Conservation (phyloP, 1,140 invertebrate species). For the Rhopalosiphum maidis region DNA sequence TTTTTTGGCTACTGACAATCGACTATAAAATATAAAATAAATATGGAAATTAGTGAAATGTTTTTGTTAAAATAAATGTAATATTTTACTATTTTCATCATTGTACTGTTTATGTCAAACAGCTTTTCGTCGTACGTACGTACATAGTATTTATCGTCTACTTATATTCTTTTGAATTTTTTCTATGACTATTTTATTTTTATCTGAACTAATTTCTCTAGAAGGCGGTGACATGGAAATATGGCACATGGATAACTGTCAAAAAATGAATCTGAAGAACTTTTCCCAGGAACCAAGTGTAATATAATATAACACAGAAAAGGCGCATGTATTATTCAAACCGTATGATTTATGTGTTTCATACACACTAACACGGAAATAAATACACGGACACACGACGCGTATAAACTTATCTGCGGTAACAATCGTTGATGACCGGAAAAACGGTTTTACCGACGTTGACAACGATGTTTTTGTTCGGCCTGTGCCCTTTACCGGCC, state of each 20-base stretch:
- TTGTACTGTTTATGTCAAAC: not conserved
- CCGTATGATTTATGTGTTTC: conserved; percentile 39
- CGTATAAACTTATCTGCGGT: conserved; percentile 38
- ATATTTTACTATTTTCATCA: not conserved
- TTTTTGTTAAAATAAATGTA: not conserved
- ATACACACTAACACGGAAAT: not conserved
- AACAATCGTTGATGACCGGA: conserved; percentile 46
- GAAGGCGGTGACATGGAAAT: conserved; percentile 33
- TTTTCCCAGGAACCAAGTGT: not conserved
- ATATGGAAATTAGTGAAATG: not conserved
- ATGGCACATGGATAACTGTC: conserved; percentile 29
- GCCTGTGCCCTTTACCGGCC: conserved; percentile 8
- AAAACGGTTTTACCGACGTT: conserved; percentile 52
- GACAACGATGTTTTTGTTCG: conserved; percentile 46
- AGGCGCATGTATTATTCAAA: conserved; percentile 37
- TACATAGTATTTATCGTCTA: not conserved
- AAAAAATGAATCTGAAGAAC: conserved; percentile 32
- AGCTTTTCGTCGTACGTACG: not conserved
- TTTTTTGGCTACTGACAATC: not conserved
- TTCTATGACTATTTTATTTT: not conserved
- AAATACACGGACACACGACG: not conserved
- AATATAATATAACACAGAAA: conserved; percentile 34
- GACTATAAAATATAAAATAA: not conserved
- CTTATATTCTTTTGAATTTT: not conserved
- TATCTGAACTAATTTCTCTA: not conserved